phyloP scores from a whole-genome alignment of 2,113 vertebrate genomes.

The Hiodon alosoides region DNA sequence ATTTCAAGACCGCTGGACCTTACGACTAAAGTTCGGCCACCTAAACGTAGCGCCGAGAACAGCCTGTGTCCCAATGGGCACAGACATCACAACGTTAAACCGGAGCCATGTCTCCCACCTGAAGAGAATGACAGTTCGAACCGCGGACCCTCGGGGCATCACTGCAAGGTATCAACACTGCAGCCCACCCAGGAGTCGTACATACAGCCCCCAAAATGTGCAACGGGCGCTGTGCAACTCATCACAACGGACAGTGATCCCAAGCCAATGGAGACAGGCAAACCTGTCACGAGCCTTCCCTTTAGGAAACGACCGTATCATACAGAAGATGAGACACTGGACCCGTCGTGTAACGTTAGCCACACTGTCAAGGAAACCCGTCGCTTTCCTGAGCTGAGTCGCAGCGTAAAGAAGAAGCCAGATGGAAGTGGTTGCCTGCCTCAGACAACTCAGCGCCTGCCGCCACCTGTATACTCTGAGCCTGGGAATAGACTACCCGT shows the following conservation, averaged over 20 bases:
- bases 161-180: not conserved
- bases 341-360: slow-evolving; percentile 3
- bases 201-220: not conserved
- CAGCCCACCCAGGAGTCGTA: not conserved
- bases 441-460: slow-evolving; percentile 11
- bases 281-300: slow-evolving; percentile 46
- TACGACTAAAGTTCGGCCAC: slow-evolving; percentile 45
- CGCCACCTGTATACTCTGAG: too few relatives aligned
- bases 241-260: slow-evolving; percentile 14
- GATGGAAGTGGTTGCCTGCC: not conserved
- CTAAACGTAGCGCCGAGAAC: slow-evolving; percentile 14
- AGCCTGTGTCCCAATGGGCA: not conserved
- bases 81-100: not conserved
- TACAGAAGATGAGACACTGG: slow-evolving; percentile 32
- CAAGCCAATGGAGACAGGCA: slow-evolving; percentile 25
- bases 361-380: not conserved
- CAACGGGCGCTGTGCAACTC: not conserved
- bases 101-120: not conserved
- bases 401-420: not conserved
- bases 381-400: not conserved
- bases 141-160: too few relatives aligned
- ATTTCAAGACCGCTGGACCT: slow-evolving; percentile 61
- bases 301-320: slow-evolving; percentile 60
- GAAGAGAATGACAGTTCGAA: not conserved
- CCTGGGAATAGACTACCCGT: too few relatives aligned